Conservation (phyloP, 2,888 invertebrate species). For the Nemapogon koenigi region DNA sequence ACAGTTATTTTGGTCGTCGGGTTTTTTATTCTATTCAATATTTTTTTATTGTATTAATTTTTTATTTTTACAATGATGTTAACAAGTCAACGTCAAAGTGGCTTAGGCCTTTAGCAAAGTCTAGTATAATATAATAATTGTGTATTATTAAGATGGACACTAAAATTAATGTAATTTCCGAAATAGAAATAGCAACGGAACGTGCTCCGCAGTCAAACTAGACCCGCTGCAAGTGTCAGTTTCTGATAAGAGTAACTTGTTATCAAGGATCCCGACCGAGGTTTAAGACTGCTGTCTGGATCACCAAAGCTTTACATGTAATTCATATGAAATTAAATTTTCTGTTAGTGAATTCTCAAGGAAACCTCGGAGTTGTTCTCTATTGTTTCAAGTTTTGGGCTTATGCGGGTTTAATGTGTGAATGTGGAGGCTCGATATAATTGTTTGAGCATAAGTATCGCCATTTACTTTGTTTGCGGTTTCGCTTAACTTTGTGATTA, state of each 20-base stretch:
- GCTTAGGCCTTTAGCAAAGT: too few relatives aligned
- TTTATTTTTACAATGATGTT: too few relatives aligned
- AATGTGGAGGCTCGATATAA: constrained; percentile 49
- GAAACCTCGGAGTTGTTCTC: constrained; percentile 41
- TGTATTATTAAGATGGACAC: background rate
- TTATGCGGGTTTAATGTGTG: constrained; percentile 49
- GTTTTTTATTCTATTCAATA: too few relatives aligned
- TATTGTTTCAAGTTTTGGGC: constrained; percentile 44
- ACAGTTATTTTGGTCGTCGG: too few relatives aligned
- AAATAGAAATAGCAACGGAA: too few relatives aligned
- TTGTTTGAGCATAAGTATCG: constrained; percentile 55
- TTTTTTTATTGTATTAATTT: too few relatives aligned
- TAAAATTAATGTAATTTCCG: background rate
- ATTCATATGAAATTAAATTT: constrained; percentile 61
- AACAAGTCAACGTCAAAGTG: too few relatives aligned
- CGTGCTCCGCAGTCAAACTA: too few relatives aligned
- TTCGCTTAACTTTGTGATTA: constrained; percentile 40
- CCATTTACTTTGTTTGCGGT: constrained; percentile 31
- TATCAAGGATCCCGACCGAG: constrained; percentile 1
- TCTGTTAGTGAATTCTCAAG: constrained; percentile 52
- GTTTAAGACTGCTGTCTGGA: constrained; percentile 1
- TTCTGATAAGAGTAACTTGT: constrained; percentile 5
- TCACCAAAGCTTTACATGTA: constrained; percentile 14
- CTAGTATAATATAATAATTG: too few relatives aligned
- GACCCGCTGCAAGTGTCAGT: background rate